phyloP scores from a whole-genome alignment of 2,113 vertebrate species.

The Misgurnus mizolepis region DNA sequence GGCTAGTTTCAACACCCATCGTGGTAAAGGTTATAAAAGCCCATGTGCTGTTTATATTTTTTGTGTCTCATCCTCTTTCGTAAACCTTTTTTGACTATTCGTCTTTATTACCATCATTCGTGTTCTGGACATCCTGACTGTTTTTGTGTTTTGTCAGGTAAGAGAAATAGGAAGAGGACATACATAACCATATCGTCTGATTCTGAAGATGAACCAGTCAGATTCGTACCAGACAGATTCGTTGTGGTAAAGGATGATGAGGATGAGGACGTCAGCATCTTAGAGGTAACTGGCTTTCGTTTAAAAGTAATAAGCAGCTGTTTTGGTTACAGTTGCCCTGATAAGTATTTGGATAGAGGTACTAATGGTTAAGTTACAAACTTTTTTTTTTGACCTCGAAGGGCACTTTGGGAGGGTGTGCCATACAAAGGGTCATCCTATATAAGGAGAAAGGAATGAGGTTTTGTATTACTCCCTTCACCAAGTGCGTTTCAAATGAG shows the following conservation, averaged over 20 bases:
- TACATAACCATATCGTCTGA: slow-evolving; percentile 90
- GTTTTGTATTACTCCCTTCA: no score
- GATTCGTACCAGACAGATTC: slow-evolving; percentile 67
- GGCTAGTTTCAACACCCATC: slow-evolving; percentile 83
- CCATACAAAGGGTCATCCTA: no score
- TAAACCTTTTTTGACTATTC: background rate
- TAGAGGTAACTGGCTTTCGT: slow-evolving; percentile 75
- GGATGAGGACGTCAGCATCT: slow-evolving; percentile 77
- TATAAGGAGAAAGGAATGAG: no score
- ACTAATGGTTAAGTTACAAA: no score
- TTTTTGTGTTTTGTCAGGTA: slow-evolving; percentile 61
- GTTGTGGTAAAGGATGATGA: slow-evolving; percentile 76
- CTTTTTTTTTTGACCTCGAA: no score
- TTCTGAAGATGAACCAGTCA: slow-evolving; percentile 86
- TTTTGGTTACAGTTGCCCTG: background rate
- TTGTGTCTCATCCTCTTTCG: background rate
- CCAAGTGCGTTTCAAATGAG: no score
- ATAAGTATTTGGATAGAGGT: background rate
- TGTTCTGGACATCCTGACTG: background rate
- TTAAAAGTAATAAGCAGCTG: background rate
- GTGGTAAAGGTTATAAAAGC: slow-evolving; percentile 77
- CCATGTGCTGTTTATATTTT: background rate
- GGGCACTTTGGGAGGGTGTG: no score
- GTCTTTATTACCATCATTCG: background rate
- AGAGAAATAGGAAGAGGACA: slow-evolving; percentile 70